Evolutionary conservation across 2,888 invertebrate genomes (phyloP).

Genomic region (Erannis defoliaria): DNA sequence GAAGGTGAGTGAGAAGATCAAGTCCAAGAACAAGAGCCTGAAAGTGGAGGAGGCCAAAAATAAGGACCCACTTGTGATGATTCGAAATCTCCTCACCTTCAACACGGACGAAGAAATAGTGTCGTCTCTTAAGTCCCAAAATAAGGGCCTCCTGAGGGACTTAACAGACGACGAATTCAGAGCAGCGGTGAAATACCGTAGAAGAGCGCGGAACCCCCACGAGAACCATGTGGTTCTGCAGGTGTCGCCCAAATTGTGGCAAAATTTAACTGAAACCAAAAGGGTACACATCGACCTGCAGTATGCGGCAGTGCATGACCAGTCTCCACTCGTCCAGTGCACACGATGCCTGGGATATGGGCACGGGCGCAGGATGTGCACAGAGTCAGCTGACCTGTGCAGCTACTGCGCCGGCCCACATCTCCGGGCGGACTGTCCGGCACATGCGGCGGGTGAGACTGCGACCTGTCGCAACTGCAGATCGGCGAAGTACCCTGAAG

Average conservation of each 20-base stretch:
- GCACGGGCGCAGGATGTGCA: not conserved
- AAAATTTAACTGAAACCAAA: not conserved
- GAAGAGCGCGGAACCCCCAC: no score
- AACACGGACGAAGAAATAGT: not conserved
- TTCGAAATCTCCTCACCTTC: not conserved
- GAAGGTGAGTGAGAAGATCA: no score
- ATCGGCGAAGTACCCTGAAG: no score
- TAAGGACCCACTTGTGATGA: not conserved
- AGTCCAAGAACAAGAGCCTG: not conserved
- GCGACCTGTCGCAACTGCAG: not conserved
- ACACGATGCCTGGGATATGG: no score
- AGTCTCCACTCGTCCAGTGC: no score
- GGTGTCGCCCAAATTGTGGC: constrained; percentile 21
- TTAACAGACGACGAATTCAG: no score
- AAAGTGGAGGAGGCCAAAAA: not conserved
- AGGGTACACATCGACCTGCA: not conserved
- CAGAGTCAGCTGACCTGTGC: not conserved
- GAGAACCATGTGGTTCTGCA: not conserved
- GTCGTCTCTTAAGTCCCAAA: not conserved
- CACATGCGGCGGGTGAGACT: not conserved
- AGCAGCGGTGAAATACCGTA: no score
- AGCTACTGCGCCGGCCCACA: not conserved
- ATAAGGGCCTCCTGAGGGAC: not conserved
- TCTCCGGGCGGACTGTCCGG: not conserved
- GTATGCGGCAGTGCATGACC: no score